Evolutionary conservation across 2,797 vertebrate genomes (phyloP).

Genomic region (Aeoliscus strigatus): DNA sequence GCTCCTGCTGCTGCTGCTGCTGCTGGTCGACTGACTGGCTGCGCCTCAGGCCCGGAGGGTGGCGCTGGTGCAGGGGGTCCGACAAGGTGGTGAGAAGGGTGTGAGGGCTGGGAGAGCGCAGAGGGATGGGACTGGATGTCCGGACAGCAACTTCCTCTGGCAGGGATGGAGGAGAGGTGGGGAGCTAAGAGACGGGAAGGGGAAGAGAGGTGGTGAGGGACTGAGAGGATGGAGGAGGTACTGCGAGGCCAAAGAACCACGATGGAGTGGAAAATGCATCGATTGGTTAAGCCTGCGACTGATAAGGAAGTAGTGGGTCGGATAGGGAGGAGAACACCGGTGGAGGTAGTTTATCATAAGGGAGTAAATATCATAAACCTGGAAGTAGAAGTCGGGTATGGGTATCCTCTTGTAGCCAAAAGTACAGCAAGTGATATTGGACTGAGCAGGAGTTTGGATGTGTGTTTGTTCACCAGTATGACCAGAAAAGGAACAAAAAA

Average conservation of each 20-base stretch:
- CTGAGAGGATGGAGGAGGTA: slow-evolving; percentile 30
- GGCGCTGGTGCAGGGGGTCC: slow-evolving; percentile 81
- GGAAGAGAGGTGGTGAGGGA: slow-evolving; percentile 65
- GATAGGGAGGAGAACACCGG: background rate
- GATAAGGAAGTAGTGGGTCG: slow-evolving; percentile 8
- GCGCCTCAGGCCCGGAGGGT: slow-evolving; percentile 75
- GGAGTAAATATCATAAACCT: slow-evolving; percentile 14
- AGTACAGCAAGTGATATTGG: slow-evolving; percentile 3
- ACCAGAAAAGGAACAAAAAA: slow-evolving; percentile 17
- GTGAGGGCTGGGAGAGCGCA: slow-evolving; percentile 85
- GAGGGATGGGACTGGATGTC: slow-evolving; percentile 80
- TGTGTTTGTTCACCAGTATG: slow-evolving; percentile 23
- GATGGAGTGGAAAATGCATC: slow-evolving; percentile 7
- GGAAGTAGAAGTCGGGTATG: slow-evolving; percentile 19
- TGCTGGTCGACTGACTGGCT: slow-evolving; percentile 83
- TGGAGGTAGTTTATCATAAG: slow-evolving; percentile 1
- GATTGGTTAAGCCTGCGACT: slow-evolving; percentile 3
- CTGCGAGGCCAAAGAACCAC: slow-evolving; percentile 15
- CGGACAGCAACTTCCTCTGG: slow-evolving; percentile 76
- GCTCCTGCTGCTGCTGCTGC: slow-evolving; percentile 55
- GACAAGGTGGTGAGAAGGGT: slow-evolving; percentile 77
- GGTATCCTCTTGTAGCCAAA: slow-evolving; percentile 12
- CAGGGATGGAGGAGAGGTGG: slow-evolving; percentile 85
- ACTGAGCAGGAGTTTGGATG: slow-evolving; percentile 6
- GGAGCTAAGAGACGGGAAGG: slow-evolving; percentile 79